Base-by-base conservation (phyloP, 2,888 invertebrate species). In the Rapana venosa region DNA sequence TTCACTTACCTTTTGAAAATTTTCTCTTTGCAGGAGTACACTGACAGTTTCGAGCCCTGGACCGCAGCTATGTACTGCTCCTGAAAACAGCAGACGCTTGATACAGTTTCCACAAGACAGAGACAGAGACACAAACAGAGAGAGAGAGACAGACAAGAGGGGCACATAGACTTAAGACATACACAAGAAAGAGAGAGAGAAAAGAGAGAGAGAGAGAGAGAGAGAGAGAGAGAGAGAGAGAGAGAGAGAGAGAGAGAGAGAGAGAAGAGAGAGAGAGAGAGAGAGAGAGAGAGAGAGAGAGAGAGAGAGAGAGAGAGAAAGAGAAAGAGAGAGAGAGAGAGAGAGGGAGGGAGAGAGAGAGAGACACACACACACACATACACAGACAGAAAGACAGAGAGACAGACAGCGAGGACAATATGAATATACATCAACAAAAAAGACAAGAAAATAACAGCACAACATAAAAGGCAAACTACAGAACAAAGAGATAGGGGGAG, bases 1-100 rank as follows among this genome's bases (percentile, higher is more conserved):
- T 47, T 47, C 47, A 74, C 87, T 87, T 30, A 87, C 87, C 74
- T 87, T 87, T 47, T 87, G 74, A 17, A n/a, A 0, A 56, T 20
- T 74, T 61, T 70, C 32, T 87, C 92, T 84, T 91, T 90, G 79
- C 91, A 88, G 58, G 92, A 93, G 74, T 92, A 90, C n/a, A 93
- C 88, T 2, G 89, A 86, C 89, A 93, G 56, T 26, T 84, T 88
- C 26, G 90, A 85, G 35, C 91, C 88, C 17, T 89, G 70, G 22
- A 91, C 92, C 30, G 92, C 87, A 17, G 91, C 93, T 85, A 93
- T 87, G 88, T 88, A 92, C 35, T 91, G 91, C 26, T 87, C 92
- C 92, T 93, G 90, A 36, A 85, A 70, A 20, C 70, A 87, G 15
- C 70, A 66, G 8, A 66, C 35, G 32, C 35, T 83, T 47, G 20